phyloP scores from a whole-genome alignment of 2,113 vertebrate species.

The Fulica atra region DNA sequence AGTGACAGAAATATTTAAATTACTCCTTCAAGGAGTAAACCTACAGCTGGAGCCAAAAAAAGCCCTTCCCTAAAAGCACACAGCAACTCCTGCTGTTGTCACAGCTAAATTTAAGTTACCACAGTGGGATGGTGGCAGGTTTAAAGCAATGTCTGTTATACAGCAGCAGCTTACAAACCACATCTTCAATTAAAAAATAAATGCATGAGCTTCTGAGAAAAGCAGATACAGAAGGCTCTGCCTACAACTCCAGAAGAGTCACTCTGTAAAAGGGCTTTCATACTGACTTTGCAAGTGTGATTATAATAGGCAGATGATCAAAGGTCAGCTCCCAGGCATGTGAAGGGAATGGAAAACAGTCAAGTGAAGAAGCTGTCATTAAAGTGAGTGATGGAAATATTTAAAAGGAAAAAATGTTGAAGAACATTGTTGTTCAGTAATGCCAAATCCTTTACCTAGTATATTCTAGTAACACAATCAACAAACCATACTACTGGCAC shows the following conservation, averaged over 20 bases:
- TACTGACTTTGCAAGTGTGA: background rate
- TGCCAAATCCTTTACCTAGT: background rate
- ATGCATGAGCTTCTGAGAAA: background rate
- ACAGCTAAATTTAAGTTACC: background rate
- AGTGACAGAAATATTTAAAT: background rate
- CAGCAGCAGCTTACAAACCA: background rate
- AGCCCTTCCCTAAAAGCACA: background rate
- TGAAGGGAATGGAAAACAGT: constrained; percentile 41
- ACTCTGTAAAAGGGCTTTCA: background rate
- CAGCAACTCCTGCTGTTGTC: background rate
- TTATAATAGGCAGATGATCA: constrained; percentile 12
- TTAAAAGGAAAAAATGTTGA: background rate
- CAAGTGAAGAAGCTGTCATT: constrained; percentile 27
- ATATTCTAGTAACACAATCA: background rate
- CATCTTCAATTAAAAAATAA: background rate
- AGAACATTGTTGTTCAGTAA: background rate
- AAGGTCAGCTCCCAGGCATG: constrained; percentile 17
- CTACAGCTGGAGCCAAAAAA: background rate
- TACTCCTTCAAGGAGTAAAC: background rate
- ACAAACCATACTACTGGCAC: background rate
- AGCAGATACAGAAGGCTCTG: background rate
- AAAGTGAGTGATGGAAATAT: constrained; percentile 20
- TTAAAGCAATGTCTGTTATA: background rate
- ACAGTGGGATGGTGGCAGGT: background rate
- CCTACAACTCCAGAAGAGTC: background rate